Conservation (phyloP, 2,888 invertebrate species). For the Parascotia fuliginaria region DNA sequence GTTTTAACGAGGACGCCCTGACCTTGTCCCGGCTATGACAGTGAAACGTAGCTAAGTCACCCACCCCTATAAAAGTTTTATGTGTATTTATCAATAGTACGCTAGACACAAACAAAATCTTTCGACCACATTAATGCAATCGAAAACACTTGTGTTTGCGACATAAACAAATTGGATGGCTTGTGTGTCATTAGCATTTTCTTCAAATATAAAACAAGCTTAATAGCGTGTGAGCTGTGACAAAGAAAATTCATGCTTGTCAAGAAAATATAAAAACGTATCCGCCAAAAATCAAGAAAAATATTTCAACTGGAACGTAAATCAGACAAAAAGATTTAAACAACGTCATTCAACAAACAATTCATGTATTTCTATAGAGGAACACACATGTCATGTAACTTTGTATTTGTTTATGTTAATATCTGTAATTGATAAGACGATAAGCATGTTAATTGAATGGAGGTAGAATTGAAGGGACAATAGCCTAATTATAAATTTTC, state of each 20-base stretch:
- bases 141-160: no score
- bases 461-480: background rate
- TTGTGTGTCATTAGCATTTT: conserved; percentile 16
- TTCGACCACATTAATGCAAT: conserved; percentile 10
- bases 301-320: conserved; percentile 4
- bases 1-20: conserved; percentile 31
- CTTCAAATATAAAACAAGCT: background rate
- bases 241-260: conserved; percentile 1
- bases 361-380: conserved; percentile 29
- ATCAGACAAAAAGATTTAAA: conserved; percentile 1
- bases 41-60: conserved; percentile 20
- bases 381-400: conserved; percentile 35
- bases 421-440: background rate
- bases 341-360: conserved; percentile 23
- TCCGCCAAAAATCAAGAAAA: no score
- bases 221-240: no score
- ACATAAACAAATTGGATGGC: background rate
- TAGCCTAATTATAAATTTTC: background rate
- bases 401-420: conserved; percentile 16
- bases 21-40: conserved; percentile 29
- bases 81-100: conserved; percentile 40
- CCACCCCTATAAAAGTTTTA: conserved; percentile 28
- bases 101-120: conserved; percentile 18
- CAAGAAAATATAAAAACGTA: no score
- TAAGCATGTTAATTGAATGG: conserved; percentile 1